These are phyloP conservation scores for Hypercompe scribonia DNA, from an alignment of 2,888 invertebrate species.

Conservation along the genomic window DNA sequence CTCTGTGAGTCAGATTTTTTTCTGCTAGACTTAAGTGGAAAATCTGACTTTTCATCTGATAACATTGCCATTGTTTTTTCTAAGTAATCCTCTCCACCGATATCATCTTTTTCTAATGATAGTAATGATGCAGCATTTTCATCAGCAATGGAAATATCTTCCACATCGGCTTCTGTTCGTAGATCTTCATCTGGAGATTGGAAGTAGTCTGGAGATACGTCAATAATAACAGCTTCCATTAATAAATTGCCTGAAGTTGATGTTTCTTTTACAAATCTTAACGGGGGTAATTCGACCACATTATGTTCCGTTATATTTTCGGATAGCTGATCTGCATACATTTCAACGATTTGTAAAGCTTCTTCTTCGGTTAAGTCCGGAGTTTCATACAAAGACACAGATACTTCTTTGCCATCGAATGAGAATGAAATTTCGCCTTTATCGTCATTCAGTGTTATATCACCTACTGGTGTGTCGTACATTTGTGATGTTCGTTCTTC, in stretches of 20 bases:
- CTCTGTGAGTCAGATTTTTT: constrained; percentile 89
- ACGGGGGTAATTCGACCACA: constrained; percentile 94
- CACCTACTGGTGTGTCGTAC: constrained; percentile 93
- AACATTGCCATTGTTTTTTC: constrained; percentile 80
- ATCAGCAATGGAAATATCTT: constrained; percentile 94
- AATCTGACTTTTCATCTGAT: constrained; percentile 84
- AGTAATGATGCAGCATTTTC: constrained; percentile 80
- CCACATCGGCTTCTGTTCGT: constrained; percentile 94
- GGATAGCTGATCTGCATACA: constrained; percentile 97
- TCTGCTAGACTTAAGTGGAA: constrained; percentile 87
- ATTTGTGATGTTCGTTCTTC: constrained; percentile 96
- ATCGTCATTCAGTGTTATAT: constrained; percentile 90
- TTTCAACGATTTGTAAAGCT: constrained; percentile 96
- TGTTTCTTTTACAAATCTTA: constrained; percentile 95
- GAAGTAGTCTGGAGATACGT: constrained; percentile 95
- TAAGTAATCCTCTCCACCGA: constrained; percentile 85
- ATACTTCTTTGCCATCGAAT: constrained; percentile 96
- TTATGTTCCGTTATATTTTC: constrained; percentile 95
- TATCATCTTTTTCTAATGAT: constrained; percentile 85
- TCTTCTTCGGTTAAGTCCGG: constrained; percentile 97
- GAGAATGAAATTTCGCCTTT: constrained; percentile 95
- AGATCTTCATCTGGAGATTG: constrained; percentile 92
- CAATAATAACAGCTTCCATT: constrained; percentile 97
- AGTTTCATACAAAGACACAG: constrained; percentile 96
- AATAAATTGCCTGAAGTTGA: constrained; percentile 94